Evolutionary conservation across 2,113 vertebrate species (phyloP).

Genomic region (Gulo gulo): DNA sequence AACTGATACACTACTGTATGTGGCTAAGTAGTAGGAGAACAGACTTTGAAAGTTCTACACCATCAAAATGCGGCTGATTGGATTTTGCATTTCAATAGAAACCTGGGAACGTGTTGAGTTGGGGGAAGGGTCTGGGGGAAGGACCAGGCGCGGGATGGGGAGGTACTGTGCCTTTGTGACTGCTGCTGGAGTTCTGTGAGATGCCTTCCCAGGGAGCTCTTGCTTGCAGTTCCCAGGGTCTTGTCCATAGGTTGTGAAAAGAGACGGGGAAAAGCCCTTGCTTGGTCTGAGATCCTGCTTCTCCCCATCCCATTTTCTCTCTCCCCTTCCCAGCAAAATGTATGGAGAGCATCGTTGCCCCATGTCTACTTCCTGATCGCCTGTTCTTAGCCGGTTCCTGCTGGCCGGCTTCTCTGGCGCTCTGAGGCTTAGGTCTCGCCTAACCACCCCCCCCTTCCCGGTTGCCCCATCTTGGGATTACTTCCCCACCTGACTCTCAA

Average conservation of each 20-base stretch:
- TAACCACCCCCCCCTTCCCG: no score
- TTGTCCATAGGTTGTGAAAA: not conserved
- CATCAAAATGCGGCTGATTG: not conserved
- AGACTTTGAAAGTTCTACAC: not conserved
- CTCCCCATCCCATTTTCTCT: not conserved
- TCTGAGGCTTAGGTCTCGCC: not conserved
- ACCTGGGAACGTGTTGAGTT: not conserved
- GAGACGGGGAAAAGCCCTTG: not conserved
- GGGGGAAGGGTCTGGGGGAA: not conserved
- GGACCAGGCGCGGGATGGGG: accelerated
- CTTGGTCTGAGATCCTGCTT: no score
- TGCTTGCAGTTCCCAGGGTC: not conserved
- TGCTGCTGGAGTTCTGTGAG: not conserved
- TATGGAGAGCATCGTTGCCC: not conserved
- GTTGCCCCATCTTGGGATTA: not conserved
- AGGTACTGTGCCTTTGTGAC: accelerated
- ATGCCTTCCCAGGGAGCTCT: not conserved
- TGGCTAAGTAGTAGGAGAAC: not conserved
- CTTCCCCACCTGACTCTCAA: not conserved
- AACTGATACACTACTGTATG: not conserved
- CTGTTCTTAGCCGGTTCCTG: not conserved
- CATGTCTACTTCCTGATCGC: not conserved
- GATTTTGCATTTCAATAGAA: not conserved
- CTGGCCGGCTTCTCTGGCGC: not conserved
- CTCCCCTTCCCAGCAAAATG: not conserved